Evolutionary conservation across 2,797 vertebrate genomes (phyloP).

Genomic region (Pteronotus mesoamericanus): DNA sequence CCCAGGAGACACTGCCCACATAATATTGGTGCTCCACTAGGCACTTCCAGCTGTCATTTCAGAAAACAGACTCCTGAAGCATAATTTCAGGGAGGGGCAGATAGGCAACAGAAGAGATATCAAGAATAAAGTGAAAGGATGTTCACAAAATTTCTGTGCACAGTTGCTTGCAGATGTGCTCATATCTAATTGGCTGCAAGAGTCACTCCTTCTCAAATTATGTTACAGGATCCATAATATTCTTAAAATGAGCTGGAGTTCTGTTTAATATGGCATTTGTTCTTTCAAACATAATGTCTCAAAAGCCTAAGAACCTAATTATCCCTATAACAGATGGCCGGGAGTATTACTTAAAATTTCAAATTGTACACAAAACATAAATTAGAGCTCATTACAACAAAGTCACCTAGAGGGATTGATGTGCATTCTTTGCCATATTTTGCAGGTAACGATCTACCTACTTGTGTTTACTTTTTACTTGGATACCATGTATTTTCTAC

Average conservation of each 20-base stretch:
- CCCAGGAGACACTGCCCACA: not conserved
- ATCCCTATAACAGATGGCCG: not conserved
- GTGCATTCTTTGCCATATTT: not conserved
- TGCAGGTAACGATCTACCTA: not conserved
- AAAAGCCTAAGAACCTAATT: not conserved
- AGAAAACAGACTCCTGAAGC: not conserved
- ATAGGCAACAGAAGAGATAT: not conserved
- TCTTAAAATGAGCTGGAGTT: not conserved
- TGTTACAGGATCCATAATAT: accelerated
- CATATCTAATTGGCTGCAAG: accelerated
- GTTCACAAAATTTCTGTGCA: not conserved
- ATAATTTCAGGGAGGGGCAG: not conserved
- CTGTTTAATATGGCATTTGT: not conserved
- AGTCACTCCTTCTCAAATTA: not conserved
- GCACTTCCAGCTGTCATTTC: not conserved
- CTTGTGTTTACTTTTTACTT: not conserved
- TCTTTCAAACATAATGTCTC: not conserved
- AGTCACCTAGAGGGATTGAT: not conserved
- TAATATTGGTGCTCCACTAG: accelerated
- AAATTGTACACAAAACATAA: not conserved
- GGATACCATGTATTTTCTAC: not conserved
- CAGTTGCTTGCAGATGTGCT: accelerated
- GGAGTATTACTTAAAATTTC: not conserved
- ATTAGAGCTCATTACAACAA: not conserved
- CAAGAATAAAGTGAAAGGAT: not conserved